These are phyloP conservation scores for Pelodiscus sinensis DNA, from an alignment of 2,113 vertebrate species.

Conservation along the genomic window DNA sequence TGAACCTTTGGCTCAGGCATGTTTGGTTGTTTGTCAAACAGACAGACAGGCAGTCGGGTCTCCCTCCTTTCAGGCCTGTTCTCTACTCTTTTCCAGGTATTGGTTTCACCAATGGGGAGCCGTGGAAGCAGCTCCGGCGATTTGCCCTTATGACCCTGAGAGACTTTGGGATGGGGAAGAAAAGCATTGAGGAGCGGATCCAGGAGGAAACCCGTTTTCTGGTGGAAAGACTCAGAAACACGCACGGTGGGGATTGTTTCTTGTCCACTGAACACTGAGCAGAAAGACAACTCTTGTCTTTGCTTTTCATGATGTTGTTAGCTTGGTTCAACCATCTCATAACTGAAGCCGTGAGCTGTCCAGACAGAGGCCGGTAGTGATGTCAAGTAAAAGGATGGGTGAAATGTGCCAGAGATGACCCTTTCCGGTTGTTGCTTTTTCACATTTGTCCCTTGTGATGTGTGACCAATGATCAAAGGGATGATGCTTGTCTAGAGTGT, in stretches of 20 bases:
- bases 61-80: not conserved
- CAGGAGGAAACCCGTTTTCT: conserved; percentile 83
- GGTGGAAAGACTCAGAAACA: conserved; percentile 59
- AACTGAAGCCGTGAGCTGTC: not conserved
- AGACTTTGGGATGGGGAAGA: conserved; percentile 77
- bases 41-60: no score
- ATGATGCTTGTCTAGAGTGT: not conserved
- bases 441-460: not conserved
- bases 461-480: not conserved
- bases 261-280: not conserved
- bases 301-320: not conserved
- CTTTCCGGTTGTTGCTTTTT: not conserved
- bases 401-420: not conserved
- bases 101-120: conserved; percentile 57
- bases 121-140: conserved; percentile 63
- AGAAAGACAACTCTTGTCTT: not conserved
- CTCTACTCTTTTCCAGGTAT: conserved; percentile 48
- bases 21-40: not conserved
- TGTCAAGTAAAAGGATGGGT: not conserved
- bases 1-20: not conserved
- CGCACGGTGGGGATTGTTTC: conserved; percentile 63
- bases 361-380: not conserved
- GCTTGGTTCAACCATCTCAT: not conserved
- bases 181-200: conserved; percentile 68
- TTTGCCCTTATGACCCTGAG: conserved; percentile 61